These are phyloP conservation scores for Acromyrmex heyeri DNA, from an alignment of 1,140 invertebrate genomes.

Conservation along the genomic window DNA sequence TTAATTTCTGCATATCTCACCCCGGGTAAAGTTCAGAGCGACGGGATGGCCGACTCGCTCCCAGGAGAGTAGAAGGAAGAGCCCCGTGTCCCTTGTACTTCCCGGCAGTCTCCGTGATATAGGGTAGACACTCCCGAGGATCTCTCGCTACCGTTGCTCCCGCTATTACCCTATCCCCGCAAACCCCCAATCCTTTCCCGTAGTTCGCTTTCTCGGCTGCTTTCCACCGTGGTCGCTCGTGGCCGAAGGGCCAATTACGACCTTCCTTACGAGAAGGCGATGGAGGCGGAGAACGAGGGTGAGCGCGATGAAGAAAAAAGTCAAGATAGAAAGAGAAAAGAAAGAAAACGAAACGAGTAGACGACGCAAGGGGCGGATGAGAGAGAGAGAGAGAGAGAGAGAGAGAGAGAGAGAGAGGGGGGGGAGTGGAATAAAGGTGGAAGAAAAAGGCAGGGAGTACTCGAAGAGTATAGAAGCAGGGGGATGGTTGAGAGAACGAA, in stretches of 20 bases:
- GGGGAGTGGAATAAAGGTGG: not conserved
- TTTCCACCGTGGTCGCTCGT: slow-evolving; percentile 43
- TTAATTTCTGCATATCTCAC: slow-evolving; percentile 83
- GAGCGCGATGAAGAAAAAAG: slow-evolving; percentile 25
- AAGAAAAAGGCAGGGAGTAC: slow-evolving; percentile 12
- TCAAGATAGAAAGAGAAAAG: not conserved
- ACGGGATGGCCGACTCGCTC: slow-evolving; percentile 56
- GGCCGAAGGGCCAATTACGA: slow-evolving; percentile 77
- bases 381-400: not conserved
- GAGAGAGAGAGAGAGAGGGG: not conserved
- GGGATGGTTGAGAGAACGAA: slow-evolving; percentile 25
- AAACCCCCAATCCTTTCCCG: slow-evolving; percentile 55
- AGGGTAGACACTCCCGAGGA: slow-evolving; percentile 63
- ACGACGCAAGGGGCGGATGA: not conserved
- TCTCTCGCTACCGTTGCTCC: slow-evolving; percentile 47
- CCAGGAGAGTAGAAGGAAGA: slow-evolving; percentile 66
- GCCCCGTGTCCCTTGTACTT: slow-evolving; percentile 65
- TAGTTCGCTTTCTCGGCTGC: slow-evolving; percentile 40
- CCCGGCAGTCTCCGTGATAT: slow-evolving; percentile 52
- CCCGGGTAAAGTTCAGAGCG: slow-evolving; percentile 67
- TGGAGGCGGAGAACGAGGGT: slow-evolving; percentile 31
- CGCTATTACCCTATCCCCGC: slow-evolving; percentile 61
- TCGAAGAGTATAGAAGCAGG: slow-evolving; percentile 31
- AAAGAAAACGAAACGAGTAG: slow-evolving; percentile 46
- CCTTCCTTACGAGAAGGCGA: slow-evolving; percentile 51